phyloP scores from a whole-genome alignment of 2,113 vertebrate species.

The Halichoeres trimaculatus region DNA sequence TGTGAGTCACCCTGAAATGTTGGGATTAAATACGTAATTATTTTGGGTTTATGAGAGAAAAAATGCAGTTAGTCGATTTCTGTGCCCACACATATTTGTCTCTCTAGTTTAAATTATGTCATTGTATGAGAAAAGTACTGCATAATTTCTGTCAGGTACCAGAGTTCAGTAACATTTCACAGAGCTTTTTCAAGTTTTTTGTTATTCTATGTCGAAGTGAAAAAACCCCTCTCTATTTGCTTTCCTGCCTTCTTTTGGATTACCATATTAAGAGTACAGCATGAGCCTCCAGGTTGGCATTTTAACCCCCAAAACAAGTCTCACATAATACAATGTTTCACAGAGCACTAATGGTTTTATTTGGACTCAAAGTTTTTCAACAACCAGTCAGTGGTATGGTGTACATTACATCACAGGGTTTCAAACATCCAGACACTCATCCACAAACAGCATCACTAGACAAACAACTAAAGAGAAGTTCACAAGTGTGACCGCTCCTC shows the following conservation, averaged over 20 bases:
- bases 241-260: too few species aligned
- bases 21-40: too few species aligned
- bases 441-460: slow-evolving; percentile 86
- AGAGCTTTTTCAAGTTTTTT: not conserved
- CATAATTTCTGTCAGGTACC: not conserved
- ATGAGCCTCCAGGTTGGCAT: not conserved
- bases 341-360: slow-evolving; percentile 82
- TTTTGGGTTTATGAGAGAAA: too few species aligned
- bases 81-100: not conserved
- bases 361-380: slow-evolving; percentile 82
- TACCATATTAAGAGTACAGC: too few species aligned
- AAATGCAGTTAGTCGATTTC: too few species aligned
- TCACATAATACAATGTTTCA: slow-evolving; percentile 25
- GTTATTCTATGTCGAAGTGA: too few species aligned
- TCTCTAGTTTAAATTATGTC: not conserved
- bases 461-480: slow-evolving; percentile 81
- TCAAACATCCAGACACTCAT: slow-evolving; percentile 88
- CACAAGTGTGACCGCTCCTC: slow-evolving; percentile 75
- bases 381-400: slow-evolving; percentile 89
- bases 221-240: too few species aligned
- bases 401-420: slow-evolving; percentile 88
- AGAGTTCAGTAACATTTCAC: not conserved
- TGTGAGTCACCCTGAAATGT: too few species aligned
- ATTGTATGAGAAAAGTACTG: too few species aligned
- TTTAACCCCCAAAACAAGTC: not conserved